These are phyloP conservation scores for Allophyes oxyacanthae DNA, from an alignment of 2,888 invertebrate genomes.

Conservation along the genomic window DNA sequence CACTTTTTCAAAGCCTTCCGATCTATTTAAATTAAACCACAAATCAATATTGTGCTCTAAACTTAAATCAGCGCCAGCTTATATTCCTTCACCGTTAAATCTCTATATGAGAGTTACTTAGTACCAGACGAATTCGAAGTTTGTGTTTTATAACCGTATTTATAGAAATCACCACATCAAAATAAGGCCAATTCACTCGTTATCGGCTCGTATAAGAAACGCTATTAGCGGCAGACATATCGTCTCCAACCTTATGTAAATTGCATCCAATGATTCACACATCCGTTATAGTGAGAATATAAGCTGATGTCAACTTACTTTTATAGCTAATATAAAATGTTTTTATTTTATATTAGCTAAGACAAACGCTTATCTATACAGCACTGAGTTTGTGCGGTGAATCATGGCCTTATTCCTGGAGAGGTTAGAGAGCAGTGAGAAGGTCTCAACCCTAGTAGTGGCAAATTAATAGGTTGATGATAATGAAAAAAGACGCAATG, in stretches of 20 bases:
- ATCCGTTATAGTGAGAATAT: slow-evolving; percentile 16
- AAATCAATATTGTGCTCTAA: no score
- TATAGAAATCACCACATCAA: slow-evolving; percentile 5
- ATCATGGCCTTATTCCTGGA: no score
- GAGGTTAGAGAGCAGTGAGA: no score
- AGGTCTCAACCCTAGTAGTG: no score
- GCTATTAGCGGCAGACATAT: slow-evolving; percentile 31
- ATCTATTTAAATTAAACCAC: no score
- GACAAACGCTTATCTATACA: no score
- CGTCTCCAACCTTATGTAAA: slow-evolving; percentile 34
- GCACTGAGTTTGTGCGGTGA: no score
- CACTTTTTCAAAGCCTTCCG: no score
- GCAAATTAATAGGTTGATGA: no score
- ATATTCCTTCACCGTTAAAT: background rate
- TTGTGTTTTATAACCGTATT: slow-evolving; percentile 3
- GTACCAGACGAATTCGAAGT: background rate
- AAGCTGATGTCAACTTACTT: slow-evolving; percentile 3
- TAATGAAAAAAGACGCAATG: no score
- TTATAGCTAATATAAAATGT: background rate
- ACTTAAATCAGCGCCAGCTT: no score
- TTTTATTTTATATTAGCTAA: background rate
- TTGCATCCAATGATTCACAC: slow-evolving; percentile 20
- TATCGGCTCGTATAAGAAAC: slow-evolving; percentile 13
- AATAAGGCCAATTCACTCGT: slow-evolving; percentile 26
- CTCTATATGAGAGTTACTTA: background rate